Conservation (phyloP, 2,888 invertebrate species). For the Coleophora flavipennella region DNA sequence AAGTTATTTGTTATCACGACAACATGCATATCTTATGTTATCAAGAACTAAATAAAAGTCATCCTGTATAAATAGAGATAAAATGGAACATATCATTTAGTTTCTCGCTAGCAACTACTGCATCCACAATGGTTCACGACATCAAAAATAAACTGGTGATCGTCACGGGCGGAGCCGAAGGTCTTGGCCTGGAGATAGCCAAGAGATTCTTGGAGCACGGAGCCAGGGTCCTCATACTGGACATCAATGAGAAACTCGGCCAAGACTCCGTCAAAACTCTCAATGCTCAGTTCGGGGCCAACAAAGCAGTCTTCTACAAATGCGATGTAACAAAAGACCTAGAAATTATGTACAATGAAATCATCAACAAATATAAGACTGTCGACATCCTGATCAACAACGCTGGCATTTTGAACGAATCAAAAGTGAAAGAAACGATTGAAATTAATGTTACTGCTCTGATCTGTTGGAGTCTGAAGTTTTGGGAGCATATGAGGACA, state of each 20-base stretch:
- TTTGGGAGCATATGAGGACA: conserved; percentile 71
- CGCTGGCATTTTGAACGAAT: conserved; percentile 44
- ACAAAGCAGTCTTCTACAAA: conserved; percentile 54
- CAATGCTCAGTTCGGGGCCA: conserved; percentile 51
- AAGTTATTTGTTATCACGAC: too few species aligned
- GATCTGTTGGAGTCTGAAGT: conserved; percentile 59
- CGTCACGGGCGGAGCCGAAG: conserved; percentile 62
- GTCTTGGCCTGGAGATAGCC: conserved; percentile 59
- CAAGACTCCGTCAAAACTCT: conserved; percentile 46
- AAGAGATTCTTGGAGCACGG: conserved; percentile 53
- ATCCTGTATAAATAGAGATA: too few species aligned
- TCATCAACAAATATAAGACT: conserved; percentile 34
- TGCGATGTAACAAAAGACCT: conserved; percentile 66
- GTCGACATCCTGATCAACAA: conserved; percentile 59
- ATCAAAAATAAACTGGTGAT: conserved; percentile 21
- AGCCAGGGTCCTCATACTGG: conserved; percentile 28
- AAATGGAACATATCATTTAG: too few species aligned
- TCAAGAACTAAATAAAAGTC: too few species aligned
- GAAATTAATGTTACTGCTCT: conserved; percentile 44
- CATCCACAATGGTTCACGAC: conserved; percentile 13
- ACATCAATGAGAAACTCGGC: conserved; percentile 37
- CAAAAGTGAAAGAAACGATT: conserved; percentile 27
- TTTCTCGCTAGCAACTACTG: not conserved
- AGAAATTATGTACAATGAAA: conserved; percentile 39
- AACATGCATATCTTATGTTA: too few species aligned